These are phyloP conservation scores for Chaenodraco wilsoni DNA, from an alignment of 2,797 vertebrate species.

Conservation along the genomic window DNA sequence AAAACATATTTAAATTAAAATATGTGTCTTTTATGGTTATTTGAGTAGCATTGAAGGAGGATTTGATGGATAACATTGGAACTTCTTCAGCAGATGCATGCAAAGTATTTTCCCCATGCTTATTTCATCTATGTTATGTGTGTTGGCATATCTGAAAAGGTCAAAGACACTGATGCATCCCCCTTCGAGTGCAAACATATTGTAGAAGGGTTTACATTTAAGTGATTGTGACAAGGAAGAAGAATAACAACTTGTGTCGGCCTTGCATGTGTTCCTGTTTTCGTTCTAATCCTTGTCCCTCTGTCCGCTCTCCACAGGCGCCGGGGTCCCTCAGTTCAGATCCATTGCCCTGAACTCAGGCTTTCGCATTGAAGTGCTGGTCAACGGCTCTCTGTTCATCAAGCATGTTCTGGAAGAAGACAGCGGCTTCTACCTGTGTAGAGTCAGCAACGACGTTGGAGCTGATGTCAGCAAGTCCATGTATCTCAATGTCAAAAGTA, in stretches of 20 bases:
- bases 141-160: not conserved
- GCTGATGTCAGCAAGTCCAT: slow-evolving; percentile 99
- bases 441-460: slow-evolving; percentile 99
- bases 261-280: not conserved
- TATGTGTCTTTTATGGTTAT: too few species aligned
- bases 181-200: not conserved
- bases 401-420: slow-evolving; percentile 98
- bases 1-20: not conserved
- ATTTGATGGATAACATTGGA: not conserved
- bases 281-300: not conserved
- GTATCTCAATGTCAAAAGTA: slow-evolving; percentile 99
- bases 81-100: not conserved
- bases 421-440: slow-evolving; percentile 99
- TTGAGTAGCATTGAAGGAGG: too few species aligned
- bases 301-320: slow-evolving; percentile 81
- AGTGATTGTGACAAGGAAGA: not conserved
- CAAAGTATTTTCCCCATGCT: not conserved
- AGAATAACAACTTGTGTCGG: too few species aligned
- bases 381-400: slow-evolving; percentile 95
- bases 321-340: slow-evolving; percentile 97
- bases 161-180: too few species aligned
- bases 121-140: not conserved
- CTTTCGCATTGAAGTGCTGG: slow-evolving; percentile 93
- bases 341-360: slow-evolving; percentile 94
- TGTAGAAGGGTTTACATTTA: not conserved